A percentile compares a stretch with the other conserved stretches of the same genome.
phyloP scores from a whole-genome alignment of 2,113 vertebrate species.

The Lepisosteus osseus region DNA sequence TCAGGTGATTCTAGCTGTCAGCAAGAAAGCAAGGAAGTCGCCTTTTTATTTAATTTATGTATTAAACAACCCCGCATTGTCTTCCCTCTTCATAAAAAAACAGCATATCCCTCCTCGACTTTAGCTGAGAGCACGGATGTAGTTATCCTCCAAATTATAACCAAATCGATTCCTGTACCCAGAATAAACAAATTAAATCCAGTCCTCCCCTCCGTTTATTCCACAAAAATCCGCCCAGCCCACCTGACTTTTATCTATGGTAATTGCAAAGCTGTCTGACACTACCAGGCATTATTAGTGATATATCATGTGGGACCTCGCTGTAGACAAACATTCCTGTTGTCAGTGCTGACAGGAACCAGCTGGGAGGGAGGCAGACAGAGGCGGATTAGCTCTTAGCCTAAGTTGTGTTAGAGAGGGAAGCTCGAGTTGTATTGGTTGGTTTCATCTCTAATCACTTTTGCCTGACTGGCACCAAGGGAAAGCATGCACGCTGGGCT shows the following conservation, averaged over 20 bases:
- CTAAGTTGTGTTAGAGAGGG: conserved; percentile 37
- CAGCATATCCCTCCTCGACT: too few species aligned
- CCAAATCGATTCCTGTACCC: too few species aligned
- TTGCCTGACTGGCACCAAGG: conserved; percentile 56
- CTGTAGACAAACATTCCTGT: conserved; percentile 62
- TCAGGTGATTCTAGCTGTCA: too few species aligned
- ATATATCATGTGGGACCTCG: conserved; percentile 25
- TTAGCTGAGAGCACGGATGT: too few species aligned
- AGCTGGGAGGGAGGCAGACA: conserved; percentile 66
- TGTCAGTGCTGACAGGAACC: conserved; percentile 75
- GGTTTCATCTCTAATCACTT: conserved; percentile 62
- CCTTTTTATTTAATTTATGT: too few species aligned
- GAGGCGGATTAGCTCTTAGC: conserved; percentile 63
- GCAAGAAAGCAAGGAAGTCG: too few species aligned
- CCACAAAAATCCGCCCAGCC: neutral
- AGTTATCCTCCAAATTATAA: too few species aligned
- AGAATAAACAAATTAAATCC: too few species aligned
- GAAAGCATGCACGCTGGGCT: conserved; percentile 14
- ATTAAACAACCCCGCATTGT: too few species aligned
- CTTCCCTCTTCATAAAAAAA: too few species aligned
- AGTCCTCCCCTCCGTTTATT: too few species aligned
- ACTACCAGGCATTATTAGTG: conserved; percentile 27
- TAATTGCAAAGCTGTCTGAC: conserved; percentile 22
- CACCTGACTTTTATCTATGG: conserved; percentile 6
- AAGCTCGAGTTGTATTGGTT: conserved; percentile 51